Evolutionary conservation across 2,113 vertebrate genomes (phyloP).

Genomic region (Hippopotamus amphibius): DNA sequence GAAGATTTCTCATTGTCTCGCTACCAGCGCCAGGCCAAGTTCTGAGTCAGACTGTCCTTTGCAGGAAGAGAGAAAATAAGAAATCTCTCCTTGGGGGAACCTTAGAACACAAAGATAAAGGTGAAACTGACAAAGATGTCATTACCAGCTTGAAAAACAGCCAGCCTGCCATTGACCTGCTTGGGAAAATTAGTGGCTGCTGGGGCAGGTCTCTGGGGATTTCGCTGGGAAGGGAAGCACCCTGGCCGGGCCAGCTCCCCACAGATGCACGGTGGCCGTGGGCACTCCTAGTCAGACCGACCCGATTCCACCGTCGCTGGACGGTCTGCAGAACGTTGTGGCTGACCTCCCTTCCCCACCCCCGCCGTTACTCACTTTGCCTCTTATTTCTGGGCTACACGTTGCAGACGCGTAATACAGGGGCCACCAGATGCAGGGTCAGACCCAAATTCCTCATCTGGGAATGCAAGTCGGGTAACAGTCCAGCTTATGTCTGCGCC

Average conservation of each 20-base stretch:
- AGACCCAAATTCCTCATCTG: neutral
- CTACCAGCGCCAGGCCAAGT: neutral
- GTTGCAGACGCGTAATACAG: neutral
- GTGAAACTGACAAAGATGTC: constrained; percentile 28
- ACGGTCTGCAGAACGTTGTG: accelerated
- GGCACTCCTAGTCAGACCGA: neutral
- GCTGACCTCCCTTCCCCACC: accelerated
- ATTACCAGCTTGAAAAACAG: neutral
- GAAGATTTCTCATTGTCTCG: neutral
- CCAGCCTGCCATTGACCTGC: neutral
- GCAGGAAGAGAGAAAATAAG: neutral
- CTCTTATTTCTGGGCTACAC: neutral
- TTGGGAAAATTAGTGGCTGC: neutral
- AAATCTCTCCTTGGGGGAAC: neutral
- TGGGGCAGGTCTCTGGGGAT: neutral
- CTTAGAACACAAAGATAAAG: constrained; percentile 8
- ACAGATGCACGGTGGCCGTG: accelerated
- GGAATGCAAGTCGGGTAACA: accelerated
- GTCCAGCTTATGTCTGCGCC: neutral
- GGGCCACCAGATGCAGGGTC: neutral
- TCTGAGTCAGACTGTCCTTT: constrained; percentile 34
- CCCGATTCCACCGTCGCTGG: no score
- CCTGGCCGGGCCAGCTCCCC: neutral
- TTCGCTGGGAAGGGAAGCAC: neutral
- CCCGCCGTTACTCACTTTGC: neutral